Conservation (phyloP, 2,113 vertebrate species). For the Myodes glareolus region DNA sequence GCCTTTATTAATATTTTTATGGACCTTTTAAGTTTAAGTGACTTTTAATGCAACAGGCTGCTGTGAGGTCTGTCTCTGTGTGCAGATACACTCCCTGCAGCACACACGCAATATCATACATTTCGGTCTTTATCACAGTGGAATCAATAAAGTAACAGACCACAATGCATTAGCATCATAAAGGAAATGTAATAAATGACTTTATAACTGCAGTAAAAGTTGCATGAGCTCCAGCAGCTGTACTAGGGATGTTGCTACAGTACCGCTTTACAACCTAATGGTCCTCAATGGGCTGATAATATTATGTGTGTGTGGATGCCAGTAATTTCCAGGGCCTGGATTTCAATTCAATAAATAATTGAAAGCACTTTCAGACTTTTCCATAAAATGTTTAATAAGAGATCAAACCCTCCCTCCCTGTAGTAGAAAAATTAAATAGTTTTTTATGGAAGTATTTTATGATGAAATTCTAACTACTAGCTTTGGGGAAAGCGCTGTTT, state of each 20-base stretch:
- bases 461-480: constrained; percentile 76
- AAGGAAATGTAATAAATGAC: constrained; percentile 90
- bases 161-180: constrained; percentile 88
- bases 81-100: constrained; percentile 61
- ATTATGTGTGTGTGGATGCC: constrained; percentile 83
- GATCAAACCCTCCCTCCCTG: constrained; percentile 84
- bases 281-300: constrained; percentile 87
- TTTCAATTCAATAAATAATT: constrained; percentile 89
- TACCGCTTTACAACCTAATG: constrained; percentile 87
- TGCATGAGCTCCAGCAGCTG: constrained; percentile 87
- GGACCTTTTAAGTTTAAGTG: constrained; percentile 85
- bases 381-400: constrained; percentile 89
- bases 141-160: constrained; percentile 89
- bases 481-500: constrained; percentile 52
- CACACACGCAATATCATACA: constrained; percentile 81
- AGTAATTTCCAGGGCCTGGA: constrained; percentile 83
- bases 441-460: constrained; percentile 84
- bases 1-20: constrained; percentile 86
- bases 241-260: constrained; percentile 85
- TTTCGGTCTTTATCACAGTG: constrained; percentile 86
- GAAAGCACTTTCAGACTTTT: constrained; percentile 87
- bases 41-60: constrained; percentile 85
- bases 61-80: constrained; percentile 78
- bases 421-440: constrained; percentile 87
- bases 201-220: constrained; percentile 90